A percentile compares a stretch with the other conserved stretches of the same genome.
These are phyloP conservation scores for Pardosa pseudoannulata DNA, from an alignment of 2,888 invertebrate species.

Conservation along the genomic window DNA sequence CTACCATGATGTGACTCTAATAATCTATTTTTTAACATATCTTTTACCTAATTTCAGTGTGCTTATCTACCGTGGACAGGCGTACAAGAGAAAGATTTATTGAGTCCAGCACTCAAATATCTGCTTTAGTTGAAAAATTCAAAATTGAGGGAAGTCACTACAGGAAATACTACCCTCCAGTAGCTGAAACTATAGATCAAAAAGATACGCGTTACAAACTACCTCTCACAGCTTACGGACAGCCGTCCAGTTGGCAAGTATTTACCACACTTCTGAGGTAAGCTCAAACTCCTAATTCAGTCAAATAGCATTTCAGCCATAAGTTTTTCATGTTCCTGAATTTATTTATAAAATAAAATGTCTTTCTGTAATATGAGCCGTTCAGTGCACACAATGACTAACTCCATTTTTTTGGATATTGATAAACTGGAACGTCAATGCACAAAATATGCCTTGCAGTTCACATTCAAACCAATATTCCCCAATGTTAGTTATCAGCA, in stretches of 20 bases:
- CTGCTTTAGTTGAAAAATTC: slow-evolving; percentile 92
- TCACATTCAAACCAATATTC: no score
- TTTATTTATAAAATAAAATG: no score
- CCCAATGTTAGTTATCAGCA: no score
- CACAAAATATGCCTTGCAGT: no score
- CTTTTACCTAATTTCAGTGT: slow-evolving; percentile 81
- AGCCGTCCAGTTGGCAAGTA: slow-evolving; percentile 84
- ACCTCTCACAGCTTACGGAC: slow-evolving; percentile 85
- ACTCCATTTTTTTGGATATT: no score
- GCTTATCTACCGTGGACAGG: slow-evolving; percentile 86
- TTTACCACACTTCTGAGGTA: slow-evolving; percentile 82
- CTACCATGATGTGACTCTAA: no score
- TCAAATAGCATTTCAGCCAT: neutral
- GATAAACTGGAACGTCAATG: no score
- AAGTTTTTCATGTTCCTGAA: no score
- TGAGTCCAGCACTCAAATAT: slow-evolving; percentile 95
- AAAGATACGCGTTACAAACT: slow-evolving; percentile 81
- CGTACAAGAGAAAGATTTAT: slow-evolving; percentile 92
- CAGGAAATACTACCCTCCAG: slow-evolving; percentile 81
- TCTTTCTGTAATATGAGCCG: no score
- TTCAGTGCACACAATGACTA: no score
- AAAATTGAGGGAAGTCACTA: slow-evolving; percentile 89
- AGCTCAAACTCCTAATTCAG: neutral
- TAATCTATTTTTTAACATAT: no score
- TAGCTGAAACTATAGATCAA: slow-evolving; percentile 71